These are phyloP conservation scores for Alitta virens DNA, from an alignment of 2,888 invertebrate genomes.

Conservation along the genomic window DNA sequence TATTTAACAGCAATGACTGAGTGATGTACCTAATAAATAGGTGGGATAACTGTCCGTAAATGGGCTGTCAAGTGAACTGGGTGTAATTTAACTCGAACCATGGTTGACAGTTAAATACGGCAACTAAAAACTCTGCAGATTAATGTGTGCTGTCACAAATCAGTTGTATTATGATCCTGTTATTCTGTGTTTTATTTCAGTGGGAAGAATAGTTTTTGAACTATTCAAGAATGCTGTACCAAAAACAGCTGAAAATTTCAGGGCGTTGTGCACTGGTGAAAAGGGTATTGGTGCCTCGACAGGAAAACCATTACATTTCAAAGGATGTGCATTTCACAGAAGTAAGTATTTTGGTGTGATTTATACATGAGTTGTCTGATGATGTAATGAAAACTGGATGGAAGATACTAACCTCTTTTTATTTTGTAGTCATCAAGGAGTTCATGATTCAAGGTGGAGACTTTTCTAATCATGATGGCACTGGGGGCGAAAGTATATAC, in stretches of 20 bases:
- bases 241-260: slow-evolving; percentile 56
- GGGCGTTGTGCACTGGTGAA: slow-evolving; percentile 57
- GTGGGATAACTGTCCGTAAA: no score
- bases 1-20: no score
- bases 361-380: no score
- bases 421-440: slow-evolving; percentile 43
- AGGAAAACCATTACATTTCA: slow-evolving; percentile 57
- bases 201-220: slow-evolving; percentile 51
- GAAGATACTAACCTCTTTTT: no score
- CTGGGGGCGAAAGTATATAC: slow-evolving; percentile 50
- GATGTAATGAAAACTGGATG: no score
- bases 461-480: slow-evolving; percentile 47
- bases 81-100: no score
- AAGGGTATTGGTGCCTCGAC: slow-evolving; percentile 46
- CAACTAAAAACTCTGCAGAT: no score
- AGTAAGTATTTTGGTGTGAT: slow-evolving; percentile 35
- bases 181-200: slow-evolving; percentile 12
- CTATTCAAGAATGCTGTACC: slow-evolving; percentile 51
- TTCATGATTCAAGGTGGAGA: slow-evolving; percentile 54
- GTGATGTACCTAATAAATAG: no score
- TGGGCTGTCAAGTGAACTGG: no score
- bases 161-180: no score
- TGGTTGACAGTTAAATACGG: no score
- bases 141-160: no score
- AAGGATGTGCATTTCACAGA: slow-evolving; percentile 54